Conservation (phyloP, 2,113 vertebrate genomes). For the Zosterops japonicus region DNA sequence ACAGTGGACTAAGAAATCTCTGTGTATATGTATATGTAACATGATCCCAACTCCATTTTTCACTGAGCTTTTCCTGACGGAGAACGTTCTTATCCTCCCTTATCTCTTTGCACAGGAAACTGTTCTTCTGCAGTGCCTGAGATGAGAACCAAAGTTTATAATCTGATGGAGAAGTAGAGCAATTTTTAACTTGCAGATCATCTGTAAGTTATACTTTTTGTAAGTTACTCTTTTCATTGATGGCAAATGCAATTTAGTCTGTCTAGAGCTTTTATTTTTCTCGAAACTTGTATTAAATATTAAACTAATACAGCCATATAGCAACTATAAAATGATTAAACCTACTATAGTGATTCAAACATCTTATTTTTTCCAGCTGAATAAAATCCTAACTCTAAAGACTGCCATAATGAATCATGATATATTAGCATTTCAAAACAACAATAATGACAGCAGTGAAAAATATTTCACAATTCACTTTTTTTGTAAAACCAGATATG, state of each 20-base stretch:
- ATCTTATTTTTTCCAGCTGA: not conserved
- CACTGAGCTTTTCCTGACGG: not conserved
- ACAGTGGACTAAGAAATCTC: not conserved
- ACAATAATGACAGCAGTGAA: not conserved
- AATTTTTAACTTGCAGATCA: not conserved
- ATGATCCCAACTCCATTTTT: not conserved
- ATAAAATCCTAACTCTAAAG: constrained; percentile 7
- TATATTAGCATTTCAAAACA: constrained; percentile 40
- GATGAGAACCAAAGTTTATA: not conserved
- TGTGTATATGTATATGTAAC: not conserved
- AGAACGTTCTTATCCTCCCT: not conserved
- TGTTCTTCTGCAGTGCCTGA: not conserved
- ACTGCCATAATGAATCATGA: not conserved
- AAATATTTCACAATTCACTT: not conserved
- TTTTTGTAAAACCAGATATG: not conserved
- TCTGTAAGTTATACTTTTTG: not conserved
- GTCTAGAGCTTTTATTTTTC: not conserved
- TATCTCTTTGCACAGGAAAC: not conserved
- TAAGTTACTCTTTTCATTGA: not conserved
- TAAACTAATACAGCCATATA: not conserved
- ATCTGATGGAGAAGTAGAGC: not conserved
- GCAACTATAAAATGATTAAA: not conserved
- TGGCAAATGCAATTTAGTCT: not conserved
- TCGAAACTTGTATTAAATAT: not conserved
- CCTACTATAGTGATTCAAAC: not conserved